phyloP scores from a whole-genome alignment of 2,888 invertebrate genomes.

The Drosophila birchii region DNA sequence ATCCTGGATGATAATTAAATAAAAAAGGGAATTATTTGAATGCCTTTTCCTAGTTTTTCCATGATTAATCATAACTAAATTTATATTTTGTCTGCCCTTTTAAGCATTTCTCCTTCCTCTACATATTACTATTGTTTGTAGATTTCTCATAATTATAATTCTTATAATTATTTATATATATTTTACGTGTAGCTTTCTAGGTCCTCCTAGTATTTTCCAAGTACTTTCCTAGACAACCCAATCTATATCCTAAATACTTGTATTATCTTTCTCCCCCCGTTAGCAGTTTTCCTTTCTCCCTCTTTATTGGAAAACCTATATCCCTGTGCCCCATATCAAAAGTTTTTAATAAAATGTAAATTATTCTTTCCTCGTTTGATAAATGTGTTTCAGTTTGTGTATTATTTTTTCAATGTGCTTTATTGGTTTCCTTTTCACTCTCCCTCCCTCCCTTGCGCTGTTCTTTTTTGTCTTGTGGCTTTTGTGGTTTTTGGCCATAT shows the following conservation, averaged over 20 bases:
- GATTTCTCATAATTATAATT: no score
- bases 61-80: no score
- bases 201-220: no score
- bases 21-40: no score
- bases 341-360: conserved; percentile 78
- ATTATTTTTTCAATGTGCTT: conserved; percentile 30
- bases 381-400: conserved; percentile 52
- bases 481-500: conserved; percentile 72
- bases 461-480: conserved; percentile 49
- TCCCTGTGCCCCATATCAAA: conserved; percentile 24
- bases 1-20: no score
- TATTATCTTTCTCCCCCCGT: background rate
- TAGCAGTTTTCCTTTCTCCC: background rate
- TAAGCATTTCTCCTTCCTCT: no score
- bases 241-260: background rate
- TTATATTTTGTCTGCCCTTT: no score
- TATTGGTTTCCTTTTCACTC: conserved; percentile 18
- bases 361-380: conserved; percentile 69
- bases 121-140: no score
- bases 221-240: background rate
- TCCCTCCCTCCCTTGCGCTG: conserved; percentile 15
- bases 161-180: no score
- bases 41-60: no score
- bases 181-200: no score
- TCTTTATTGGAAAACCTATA: background rate